Percentiles rank a stretch among this genome's conserved stretches.
These are phyloP conservation scores for Podilymbus podiceps DNA, from an alignment of 2,113 vertebrate species.

Conservation along the genomic window DNA sequence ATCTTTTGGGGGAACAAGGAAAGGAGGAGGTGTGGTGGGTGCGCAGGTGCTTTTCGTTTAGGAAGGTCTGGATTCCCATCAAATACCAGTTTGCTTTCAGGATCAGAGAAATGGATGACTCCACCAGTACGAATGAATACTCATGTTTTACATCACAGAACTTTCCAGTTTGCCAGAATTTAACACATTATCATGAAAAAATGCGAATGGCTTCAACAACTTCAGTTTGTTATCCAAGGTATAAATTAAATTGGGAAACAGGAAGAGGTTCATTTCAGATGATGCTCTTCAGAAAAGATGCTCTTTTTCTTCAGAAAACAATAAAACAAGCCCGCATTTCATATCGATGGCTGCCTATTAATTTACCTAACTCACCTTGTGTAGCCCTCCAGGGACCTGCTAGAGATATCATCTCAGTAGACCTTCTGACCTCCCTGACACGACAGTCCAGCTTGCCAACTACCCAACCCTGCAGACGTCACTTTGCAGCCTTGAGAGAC, in stretches of 20 bases:
- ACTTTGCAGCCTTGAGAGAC: not conserved
- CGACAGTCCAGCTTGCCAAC: not conserved
- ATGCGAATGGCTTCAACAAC: not conserved
- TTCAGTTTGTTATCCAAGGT: not conserved
- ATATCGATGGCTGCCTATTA: not conserved
- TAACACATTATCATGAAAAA: not conserved
- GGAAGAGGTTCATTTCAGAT: not conserved
- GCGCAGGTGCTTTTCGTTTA: not conserved
- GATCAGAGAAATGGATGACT: not conserved
- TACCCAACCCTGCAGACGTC: not conserved
- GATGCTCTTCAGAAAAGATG: too few species aligned
- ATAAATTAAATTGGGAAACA: not conserved
- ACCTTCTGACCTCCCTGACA: not conserved
- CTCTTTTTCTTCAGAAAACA: not conserved
- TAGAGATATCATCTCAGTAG: not conserved
- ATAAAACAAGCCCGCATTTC: not conserved
- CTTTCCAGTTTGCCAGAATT: not conserved
- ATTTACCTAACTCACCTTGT: not conserved
- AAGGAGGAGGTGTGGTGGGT: not conserved
- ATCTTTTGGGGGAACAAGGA: not conserved
- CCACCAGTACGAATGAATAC: not conserved
- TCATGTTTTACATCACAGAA: not conserved
- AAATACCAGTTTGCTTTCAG: not conserved
- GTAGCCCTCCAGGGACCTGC: not conserved
- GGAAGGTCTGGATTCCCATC: not conserved